Evolutionary conservation across 2,888 invertebrate species (phyloP).

Genomic region (Patella ulyssiponensis): DNA sequence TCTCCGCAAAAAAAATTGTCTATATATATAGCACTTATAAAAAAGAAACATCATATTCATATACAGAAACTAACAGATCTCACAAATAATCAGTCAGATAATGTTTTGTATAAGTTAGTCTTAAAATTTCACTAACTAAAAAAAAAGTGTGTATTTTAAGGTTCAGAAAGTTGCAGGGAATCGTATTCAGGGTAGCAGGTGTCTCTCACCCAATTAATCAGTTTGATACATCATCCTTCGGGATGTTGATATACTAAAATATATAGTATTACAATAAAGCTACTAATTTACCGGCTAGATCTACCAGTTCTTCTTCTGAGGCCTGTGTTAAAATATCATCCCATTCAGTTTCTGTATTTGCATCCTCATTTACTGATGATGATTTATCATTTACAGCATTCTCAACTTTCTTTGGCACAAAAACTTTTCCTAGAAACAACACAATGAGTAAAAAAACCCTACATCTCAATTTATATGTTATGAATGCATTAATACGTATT

Average conservation of each 20-base stretch:
- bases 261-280: too few species aligned
- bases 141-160: too few species aligned
- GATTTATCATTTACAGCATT: constrained; percentile 46
- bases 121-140: too few species aligned
- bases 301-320: constrained; percentile 89
- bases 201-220: too few species aligned
- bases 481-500: neutral
- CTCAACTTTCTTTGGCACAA: constrained; percentile 69
- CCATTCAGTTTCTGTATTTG: constrained; percentile 67
- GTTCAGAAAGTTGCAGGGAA: too few species aligned
- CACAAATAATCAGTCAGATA: too few species aligned
- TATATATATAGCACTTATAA: too few species aligned
- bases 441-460: neutral
- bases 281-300: constrained; percentile 83
- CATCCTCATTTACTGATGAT: constrained; percentile 52
- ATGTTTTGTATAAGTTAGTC: too few species aligned
- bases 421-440: constrained; percentile 69
- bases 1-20: neutral
- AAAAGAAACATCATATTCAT: neutral
- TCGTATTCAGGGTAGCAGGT: too few species aligned
- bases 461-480: neutral
- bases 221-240: too few species aligned
- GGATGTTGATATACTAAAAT: too few species aligned
- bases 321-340: constrained; percentile 69
- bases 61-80: too few species aligned